Evolutionary conservation across 2,113 vertebrate species (phyloP).

Genomic region (Catharus fuscescens): DNA sequence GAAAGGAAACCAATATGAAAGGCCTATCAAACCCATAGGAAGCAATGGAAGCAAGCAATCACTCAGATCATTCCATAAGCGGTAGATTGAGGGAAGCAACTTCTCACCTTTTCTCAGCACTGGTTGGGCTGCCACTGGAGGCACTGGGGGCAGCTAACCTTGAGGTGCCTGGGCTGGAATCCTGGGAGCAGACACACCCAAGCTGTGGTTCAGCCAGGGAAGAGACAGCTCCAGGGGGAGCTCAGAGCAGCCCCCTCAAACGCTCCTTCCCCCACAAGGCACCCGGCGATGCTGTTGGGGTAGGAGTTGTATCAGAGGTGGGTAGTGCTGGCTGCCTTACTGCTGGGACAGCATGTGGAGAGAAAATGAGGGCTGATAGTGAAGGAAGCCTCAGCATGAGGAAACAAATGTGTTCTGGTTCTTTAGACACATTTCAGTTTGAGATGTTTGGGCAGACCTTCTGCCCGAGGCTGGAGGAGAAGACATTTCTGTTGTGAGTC

Average conservation of each 20-base stretch:
- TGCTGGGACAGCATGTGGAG: background rate
- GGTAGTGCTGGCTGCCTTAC: background rate
- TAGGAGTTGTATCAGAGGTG: background rate
- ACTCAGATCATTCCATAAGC: background rate
- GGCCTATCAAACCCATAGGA: background rate
- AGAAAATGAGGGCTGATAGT: background rate
- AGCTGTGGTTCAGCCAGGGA: background rate
- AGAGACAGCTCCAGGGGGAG: fast-evolving
- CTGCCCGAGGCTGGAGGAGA: background rate
- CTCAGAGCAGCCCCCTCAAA: background rate
- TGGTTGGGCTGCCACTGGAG: background rate
- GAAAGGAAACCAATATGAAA: background rate
- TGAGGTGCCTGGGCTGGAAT: no score
- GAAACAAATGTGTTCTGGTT: background rate
- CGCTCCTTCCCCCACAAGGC: no score
- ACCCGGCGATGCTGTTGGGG: fast-evolving
- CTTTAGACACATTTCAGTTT: fast-evolving
- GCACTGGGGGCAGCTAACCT: background rate
- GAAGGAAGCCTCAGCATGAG: background rate
- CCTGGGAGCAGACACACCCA: background rate
- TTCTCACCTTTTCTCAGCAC: background rate
- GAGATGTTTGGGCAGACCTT: background rate
- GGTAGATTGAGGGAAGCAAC: background rate
- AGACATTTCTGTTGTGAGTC: fast-evolving
- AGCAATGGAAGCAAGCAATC: background rate